Evolutionary conservation across 2,797 vertebrate genomes (phyloP), one percentile per base, ranked within the genome.

Genomic region (Gymnoscopelus braueri): DNA sequence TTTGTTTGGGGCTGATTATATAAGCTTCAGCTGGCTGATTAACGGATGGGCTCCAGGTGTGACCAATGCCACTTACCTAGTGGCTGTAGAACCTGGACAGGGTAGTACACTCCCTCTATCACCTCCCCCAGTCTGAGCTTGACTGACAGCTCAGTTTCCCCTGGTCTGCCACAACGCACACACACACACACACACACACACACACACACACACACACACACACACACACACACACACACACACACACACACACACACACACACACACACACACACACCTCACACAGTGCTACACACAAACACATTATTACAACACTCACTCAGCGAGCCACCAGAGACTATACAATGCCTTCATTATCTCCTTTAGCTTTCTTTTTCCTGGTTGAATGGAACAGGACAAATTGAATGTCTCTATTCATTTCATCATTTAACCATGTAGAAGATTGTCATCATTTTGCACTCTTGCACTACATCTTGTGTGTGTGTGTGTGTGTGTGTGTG

Each of bases 161-260:
- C n/a, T n/a, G n/a, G n/a, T n/a, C n/a, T n/a, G n/a, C n/a, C n/a
- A n/a, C n/a, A n/a, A n/a, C n/a, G n/a, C n/a, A n/a, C n/a, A n/a
- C n/a, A n/a, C n/a, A n/a, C n/a, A n/a, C n/a, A n/a, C n/a, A n/a
- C 35, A 35, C 35, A 35, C 35, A 35, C 57, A 59, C 29, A 59
- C 26, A 58, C 56, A 58, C 56, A 58, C 56, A 54, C 52, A n/a
- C n/a, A 23, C 52, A 54, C n/a, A 54, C 19, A 54, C 52, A 15
- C 14, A 60, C 35, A 47, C 59, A 47, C 44, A 61, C 59, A 61
- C 39, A 23, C 44, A 61, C n/a, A 19, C 39, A 60, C 39, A 47
- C 58, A 60, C 14, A 15, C 12, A n/a, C 29, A 60, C 32, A 14
- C 8, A 35, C 13, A 14, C 57, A 58, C 11, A 14, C 56, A 5